Percentiles rank a stretch among this genome's conserved stretches.
Evolutionary conservation across 1,140 invertebrate genomes (phyloP).

Genomic region (Caerostris extrusa): DNA sequence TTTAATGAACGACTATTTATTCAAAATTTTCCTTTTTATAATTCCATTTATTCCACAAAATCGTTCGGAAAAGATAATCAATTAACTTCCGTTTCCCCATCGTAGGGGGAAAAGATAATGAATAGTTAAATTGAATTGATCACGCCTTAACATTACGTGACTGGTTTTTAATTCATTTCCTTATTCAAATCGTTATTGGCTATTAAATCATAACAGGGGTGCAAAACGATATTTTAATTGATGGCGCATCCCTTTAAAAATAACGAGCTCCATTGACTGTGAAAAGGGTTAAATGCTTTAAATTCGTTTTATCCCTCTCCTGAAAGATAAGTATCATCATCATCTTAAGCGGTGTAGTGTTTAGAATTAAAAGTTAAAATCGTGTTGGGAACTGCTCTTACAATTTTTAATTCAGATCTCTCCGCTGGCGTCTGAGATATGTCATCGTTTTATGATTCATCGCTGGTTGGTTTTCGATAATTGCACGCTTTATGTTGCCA

Average conservation of each 20-base stretch:
- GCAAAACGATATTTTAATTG: not conserved
- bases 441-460: conserved; percentile 27
- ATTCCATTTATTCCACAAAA: no score
- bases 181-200: not conserved
- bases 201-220: not conserved
- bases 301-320: not conserved
- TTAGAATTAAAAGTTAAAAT: conserved; percentile 27
- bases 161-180: conserved; percentile 13
- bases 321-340: not conserved
- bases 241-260: not conserved
- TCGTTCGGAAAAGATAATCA: not conserved
- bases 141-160: not conserved
- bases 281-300: not conserved
- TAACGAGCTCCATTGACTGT: not conserved
- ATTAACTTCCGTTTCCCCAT: not conserved
- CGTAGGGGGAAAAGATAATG: not conserved
- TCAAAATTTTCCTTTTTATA: no score
- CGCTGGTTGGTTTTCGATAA: not conserved
- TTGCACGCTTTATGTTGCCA: not conserved
- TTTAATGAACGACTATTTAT: no score
- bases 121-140: not conserved
- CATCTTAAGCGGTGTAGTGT: not conserved
- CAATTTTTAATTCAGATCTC: conserved; percentile 25
- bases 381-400: not conserved
- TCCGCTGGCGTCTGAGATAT: not conserved